Evolutionary conservation across 2,888 invertebrate genomes (phyloP), one percentile per base, ranked within the genome.

Genomic region (Scrobipalpa atriplicella): DNA sequence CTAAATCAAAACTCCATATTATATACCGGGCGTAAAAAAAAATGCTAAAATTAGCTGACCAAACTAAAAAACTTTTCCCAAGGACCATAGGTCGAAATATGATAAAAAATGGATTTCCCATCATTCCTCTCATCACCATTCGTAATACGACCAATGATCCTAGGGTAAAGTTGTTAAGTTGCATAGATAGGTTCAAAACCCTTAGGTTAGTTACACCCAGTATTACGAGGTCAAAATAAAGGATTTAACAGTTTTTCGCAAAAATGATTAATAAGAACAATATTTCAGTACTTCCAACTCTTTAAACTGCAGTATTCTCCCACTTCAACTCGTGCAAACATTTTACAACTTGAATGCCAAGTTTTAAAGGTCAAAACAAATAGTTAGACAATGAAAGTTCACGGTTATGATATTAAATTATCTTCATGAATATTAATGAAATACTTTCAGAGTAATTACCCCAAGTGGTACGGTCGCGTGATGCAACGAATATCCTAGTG

Each of bases 381-480:
- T 18, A 52, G 52, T 62, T 73, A 78, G 78, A 82, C 86, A 85
- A 86, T 83, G 82, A 87, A 88, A 86, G 89, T 86, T 90, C 87
- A 87, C 73, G 86, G 86, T 75, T 56, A 19, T 38, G 78, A 83
- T 82, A 82, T 79, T 77, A 83, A 87, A 86, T 86, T 85, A 87
- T 85, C 75, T 78, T 78, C 82, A 75, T 72, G 84, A 85, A 85
- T 88, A 89, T 82, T 89, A 88, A 88, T 85, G 83, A 83, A 76
- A 70, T 73, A 72, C 77, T 77, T 83, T 73, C 70, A 67, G 67
- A 80, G 83, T 82, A 89, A 90, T 90, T 90, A 90, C 86, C 66
- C 82, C 81, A 84, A 89, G 85, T 89, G 90, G 89, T 87, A 89
- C 88, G 64, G 72, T 71, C 68, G 75, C 66, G 62, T 66, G 66